Evolutionary conservation across 2,113 vertebrate genomes (phyloP).

Genomic region (Forbesichthys agassizii): DNA sequence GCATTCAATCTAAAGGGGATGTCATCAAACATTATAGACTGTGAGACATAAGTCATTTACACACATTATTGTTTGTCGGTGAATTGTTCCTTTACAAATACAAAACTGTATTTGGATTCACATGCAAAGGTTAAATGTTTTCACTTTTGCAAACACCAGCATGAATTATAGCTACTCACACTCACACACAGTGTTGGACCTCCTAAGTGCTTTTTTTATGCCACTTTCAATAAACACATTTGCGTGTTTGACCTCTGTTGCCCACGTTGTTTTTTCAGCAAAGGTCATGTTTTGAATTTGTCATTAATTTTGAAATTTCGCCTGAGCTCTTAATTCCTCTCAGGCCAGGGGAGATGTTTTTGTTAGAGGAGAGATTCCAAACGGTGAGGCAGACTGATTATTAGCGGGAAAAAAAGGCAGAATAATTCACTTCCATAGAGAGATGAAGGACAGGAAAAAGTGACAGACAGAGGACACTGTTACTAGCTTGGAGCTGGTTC

Average conservation of each 20-base stretch:
- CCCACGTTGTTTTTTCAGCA: slow-evolving; percentile 60
- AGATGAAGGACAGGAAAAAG: not conserved
- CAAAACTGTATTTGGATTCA: slow-evolving; percentile 42
- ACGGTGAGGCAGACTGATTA: slow-evolving; percentile 5
- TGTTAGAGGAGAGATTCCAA: not conserved
- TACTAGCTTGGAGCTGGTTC: too few species aligned
- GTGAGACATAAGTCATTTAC: too few species aligned
- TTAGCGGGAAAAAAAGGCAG: slow-evolving; percentile 10
- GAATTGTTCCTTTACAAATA: too few species aligned
- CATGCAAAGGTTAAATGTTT: slow-evolving; percentile 39
- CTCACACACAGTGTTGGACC: slow-evolving; percentile 38
- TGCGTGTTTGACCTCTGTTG: slow-evolving; percentile 40
- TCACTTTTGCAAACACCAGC: slow-evolving; percentile 30
- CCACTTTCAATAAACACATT: slow-evolving; percentile 61
- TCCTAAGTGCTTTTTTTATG: slow-evolving; percentile 20
- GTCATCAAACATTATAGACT: too few species aligned
- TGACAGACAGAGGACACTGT: not conserved
- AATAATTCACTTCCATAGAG: not conserved
- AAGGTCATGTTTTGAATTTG: slow-evolving; percentile 73
- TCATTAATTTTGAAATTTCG: slow-evolving; percentile 63
- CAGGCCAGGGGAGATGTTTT: slow-evolving; percentile 30
- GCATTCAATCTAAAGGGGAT: too few species aligned
- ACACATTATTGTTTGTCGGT: too few species aligned
- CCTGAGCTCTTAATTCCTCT: slow-evolving; percentile 48
- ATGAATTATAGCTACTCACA: slow-evolving; percentile 46